These are phyloP conservation scores for Copsychus sechellarum DNA, from an alignment of 2,113 vertebrate genomes.

Conservation along the genomic window DNA sequence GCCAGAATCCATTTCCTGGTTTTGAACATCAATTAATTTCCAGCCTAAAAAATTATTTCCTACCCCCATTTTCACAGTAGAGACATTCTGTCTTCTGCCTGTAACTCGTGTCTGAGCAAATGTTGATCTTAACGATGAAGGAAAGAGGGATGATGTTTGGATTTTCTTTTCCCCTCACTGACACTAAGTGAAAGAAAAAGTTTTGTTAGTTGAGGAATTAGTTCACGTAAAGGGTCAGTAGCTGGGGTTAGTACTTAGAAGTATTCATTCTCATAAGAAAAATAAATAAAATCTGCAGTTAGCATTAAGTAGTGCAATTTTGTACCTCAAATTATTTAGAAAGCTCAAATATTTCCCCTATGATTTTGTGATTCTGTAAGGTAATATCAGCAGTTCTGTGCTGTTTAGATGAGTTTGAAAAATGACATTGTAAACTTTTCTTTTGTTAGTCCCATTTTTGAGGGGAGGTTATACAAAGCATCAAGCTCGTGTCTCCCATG, in stretches of 20 bases:
- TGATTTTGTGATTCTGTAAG: not conserved
- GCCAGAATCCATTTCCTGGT: not conserved
- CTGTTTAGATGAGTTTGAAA: not conserved
- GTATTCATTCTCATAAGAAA: slow-evolving; percentile 8
- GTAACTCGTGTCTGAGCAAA: not conserved
- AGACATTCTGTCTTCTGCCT: not conserved
- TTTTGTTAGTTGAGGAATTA: slow-evolving; percentile 22
- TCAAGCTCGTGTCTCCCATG: not conserved
- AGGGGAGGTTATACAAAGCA: not conserved
- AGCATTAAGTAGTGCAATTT: slow-evolving; percentile 20
- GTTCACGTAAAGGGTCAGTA: not conserved
- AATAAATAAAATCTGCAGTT: slow-evolving; percentile 1
- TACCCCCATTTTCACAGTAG: not conserved
- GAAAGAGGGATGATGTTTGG: not conserved
- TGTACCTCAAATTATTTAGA: not conserved
- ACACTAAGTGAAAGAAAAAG: slow-evolving; percentile 6
- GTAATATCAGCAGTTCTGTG: not conserved
- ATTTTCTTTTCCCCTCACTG: not conserved
- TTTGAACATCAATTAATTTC: not conserved
- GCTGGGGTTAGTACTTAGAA: not conserved
- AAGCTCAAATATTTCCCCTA: not conserved
- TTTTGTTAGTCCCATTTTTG: not conserved
- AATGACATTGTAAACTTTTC: not conserved
- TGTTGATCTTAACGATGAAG: not conserved
- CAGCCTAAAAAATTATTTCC: not conserved